Conservation (phyloP, 2,888 invertebrate species). For the Camptogramma bilineatum region DNA sequence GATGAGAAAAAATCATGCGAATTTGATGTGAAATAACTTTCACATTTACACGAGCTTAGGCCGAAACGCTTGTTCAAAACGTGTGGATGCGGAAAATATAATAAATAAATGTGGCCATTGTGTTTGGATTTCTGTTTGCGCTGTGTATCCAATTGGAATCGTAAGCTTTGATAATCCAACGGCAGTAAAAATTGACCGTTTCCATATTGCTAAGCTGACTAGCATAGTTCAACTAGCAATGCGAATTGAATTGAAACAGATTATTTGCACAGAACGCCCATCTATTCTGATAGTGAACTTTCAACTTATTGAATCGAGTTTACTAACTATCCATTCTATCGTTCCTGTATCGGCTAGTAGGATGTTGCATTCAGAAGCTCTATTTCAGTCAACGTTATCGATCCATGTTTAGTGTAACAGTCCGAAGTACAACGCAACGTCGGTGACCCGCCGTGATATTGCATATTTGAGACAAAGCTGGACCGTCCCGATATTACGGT, state of each 20-base stretch:
- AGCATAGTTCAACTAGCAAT: constrained; percentile 11
- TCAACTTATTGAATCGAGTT: constrained; percentile 23
- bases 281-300: constrained; percentile 13
- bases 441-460: constrained; percentile 20
- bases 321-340: constrained; percentile 20
- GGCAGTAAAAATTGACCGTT: neutral
- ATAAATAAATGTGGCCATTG: neutral
- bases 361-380: constrained; percentile 1
- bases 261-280: constrained; percentile 17
- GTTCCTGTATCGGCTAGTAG: constrained; percentile 1
- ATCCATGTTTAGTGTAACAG: neutral
- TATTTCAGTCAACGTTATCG: constrained; percentile 12
- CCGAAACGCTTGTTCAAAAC: neutral
- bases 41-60: neutral
- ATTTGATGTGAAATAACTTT: neutral
- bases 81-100: neutral
- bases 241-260: constrained; percentile 15
- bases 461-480: constrained; percentile 34
- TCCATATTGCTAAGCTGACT: neutral
- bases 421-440: constrained; percentile 8
- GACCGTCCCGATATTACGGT: constrained; percentile 26
- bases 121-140: neutral
- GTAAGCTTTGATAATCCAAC: neutral
- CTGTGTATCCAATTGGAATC: neutral
- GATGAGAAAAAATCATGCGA: neutral